These are phyloP conservation scores for Tenthredo distinguenda DNA, from an alignment of 2,888 invertebrate genomes.

Conservation along the genomic window DNA sequence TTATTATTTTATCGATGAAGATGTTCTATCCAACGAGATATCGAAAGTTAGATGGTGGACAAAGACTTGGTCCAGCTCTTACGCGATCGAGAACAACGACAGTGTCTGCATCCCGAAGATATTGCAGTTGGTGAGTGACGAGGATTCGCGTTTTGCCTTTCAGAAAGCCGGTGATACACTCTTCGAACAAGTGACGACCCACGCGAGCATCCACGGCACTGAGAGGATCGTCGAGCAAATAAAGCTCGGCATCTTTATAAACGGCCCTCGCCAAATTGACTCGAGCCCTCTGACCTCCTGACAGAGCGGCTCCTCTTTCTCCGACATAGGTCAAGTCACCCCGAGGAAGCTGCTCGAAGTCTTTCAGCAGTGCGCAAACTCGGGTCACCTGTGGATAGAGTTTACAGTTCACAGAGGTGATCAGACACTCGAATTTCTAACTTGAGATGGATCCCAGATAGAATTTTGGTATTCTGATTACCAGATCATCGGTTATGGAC, in stretches of 20 bases:
- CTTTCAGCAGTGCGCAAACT: constrained; percentile 84
- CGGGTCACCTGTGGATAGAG: constrained; percentile 80
- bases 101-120: constrained; percentile 79
- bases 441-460: background rate
- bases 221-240: constrained; percentile 90
- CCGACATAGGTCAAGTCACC: constrained; percentile 90
- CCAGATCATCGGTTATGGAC: background rate
- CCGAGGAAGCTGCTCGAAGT: constrained; percentile 87
- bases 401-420: background rate
- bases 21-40: background rate
- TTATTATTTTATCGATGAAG: constrained; percentile 57
- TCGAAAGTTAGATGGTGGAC: background rate
- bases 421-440: background rate
- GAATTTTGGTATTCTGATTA: background rate
- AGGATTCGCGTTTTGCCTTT: constrained; percentile 81
- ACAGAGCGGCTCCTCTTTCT: constrained; percentile 89
- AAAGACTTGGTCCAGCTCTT: constrained; percentile 55
- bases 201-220: constrained; percentile 91
- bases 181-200: constrained; percentile 86
- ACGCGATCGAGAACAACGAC: constrained; percentile 76
- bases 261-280: constrained; percentile 89
- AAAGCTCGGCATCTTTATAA: constrained; percentile 89
- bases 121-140: constrained; percentile 87
- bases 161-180: constrained; percentile 84
- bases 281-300: constrained; percentile 91